phyloP scores from a whole-genome alignment of 2,888 invertebrate species.

The Dione juno region DNA sequence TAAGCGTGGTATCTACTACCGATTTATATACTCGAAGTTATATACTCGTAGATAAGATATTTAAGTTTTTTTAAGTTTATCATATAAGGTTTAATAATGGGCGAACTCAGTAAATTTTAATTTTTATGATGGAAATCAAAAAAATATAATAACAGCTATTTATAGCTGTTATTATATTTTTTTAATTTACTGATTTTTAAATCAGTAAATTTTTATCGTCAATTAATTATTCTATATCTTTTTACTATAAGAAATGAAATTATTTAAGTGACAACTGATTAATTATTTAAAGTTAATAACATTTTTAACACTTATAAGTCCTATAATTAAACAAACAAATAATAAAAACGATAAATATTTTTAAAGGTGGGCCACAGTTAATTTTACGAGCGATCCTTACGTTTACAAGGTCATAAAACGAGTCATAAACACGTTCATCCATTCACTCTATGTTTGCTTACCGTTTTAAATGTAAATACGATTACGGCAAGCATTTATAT shows the following conservation, averaged over 20 bases:
- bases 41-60: no score
- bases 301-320: not conserved
- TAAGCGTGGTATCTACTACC: slow-evolving; percentile 35
- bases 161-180: no score
- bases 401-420: slow-evolving; percentile 80
- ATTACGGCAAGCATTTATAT: slow-evolving; percentile 62
- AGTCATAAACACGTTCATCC: slow-evolving; percentile 77
- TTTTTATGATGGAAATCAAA: no score
- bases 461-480: slow-evolving; percentile 81
- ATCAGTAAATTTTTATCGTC: not conserved
- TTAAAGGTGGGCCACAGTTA: slow-evolving; percentile 62
- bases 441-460: slow-evolving; percentile 79
- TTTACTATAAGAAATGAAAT: not conserved
- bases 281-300: not conserved
- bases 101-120: not conserved
- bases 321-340: slow-evolving; percentile 41
- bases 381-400: slow-evolving; percentile 79
- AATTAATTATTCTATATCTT: not conserved
- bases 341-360: slow-evolving; percentile 44
- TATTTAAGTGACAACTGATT: not conserved
- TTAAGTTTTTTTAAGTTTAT: not conserved
- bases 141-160: no score
- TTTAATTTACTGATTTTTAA: no score
- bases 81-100: not conserved
- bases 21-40: slow-evolving; percentile 34